Evolutionary conservation across 2,888 invertebrate genomes (phyloP), one percentile per base, ranked within the genome.

Genomic region (Sinhomidia bicolor): DNA sequence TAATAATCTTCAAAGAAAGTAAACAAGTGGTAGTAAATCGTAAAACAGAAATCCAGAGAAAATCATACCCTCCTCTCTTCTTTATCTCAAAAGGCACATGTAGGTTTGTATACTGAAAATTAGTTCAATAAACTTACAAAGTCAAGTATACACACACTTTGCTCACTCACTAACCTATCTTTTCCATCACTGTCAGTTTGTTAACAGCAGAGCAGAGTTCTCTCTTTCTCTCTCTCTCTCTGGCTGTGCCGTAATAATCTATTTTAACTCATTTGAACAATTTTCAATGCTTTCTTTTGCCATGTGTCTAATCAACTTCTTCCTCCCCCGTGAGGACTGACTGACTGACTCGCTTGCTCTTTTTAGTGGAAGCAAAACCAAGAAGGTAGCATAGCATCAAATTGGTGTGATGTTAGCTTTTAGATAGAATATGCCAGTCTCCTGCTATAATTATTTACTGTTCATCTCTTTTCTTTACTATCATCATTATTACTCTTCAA

Each of bases 401-500:
- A n/a, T n/a, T n/a, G n/a, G 0, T n/a, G 23, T 20, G 20, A 23
- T n/a, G n/a, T n/a, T 57, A 23, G 23, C 7, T 36, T 36, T 3
- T 36, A 36, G 36, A 7, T n/a, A n/a, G n/a, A 0, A 32, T 6
- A 68, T 17, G 44, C 26, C 74, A 20, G 68, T 17, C 20, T 23
- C n/a, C n/a, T 14, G 47, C 23, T 74, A 47, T 74, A 74, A 74
- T 74, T 74, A 74, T 74, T 74, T 74, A 26, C 23, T 62, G 29
- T 17, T 74, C 32, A 47, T 44, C 47, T 47, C 5, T 71, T 41
- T 71, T 32, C 17, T 32, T 9, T 23, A 23, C 32, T 36, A 36
- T n/a, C 36, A 41, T 68, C 12, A 32, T 65, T 14, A 10, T 29
- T 3, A 23, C 10, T 41, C 17, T 68, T 44, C 23, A 23, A 74